phyloP scores from a whole-genome alignment of 2,113 vertebrate species.

The Osmerus eperlanus region DNA sequence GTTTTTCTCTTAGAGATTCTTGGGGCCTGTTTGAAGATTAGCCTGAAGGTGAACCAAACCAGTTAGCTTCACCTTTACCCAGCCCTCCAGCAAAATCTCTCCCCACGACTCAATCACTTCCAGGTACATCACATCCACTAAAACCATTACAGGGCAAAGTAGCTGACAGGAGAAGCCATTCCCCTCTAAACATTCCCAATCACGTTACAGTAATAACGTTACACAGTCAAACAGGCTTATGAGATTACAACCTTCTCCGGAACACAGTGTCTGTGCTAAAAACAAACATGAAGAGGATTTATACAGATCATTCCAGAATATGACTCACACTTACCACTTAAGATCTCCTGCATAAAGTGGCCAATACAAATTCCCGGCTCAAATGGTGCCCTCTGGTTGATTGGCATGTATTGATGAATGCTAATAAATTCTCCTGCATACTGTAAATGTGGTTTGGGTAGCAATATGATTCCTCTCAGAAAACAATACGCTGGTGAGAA shows the following conservation, averaged over 20 bases:
- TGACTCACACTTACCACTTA: constrained; percentile 21
- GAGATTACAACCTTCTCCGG: constrained; percentile 56
- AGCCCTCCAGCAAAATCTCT: not conserved
- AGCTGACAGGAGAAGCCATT: constrained; percentile 44
- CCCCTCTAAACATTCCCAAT: constrained; percentile 43
- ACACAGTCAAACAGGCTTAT: constrained; percentile 56
- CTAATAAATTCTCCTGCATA: constrained; percentile 5
- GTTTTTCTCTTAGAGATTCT: not conserved
- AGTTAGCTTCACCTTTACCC: not conserved
- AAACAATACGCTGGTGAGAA: constrained; percentile 25
- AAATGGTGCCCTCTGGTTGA: constrained; percentile 26
- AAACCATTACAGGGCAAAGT: not conserved
- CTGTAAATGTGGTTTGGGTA: constrained; percentile 16
- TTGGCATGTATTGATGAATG: constrained; percentile 24
- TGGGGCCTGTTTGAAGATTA: too few relatives aligned
- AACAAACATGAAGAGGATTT: constrained; percentile 51
- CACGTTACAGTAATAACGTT: constrained; percentile 57
- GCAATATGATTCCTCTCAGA: not conserved
- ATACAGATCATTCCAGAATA: constrained; percentile 34
- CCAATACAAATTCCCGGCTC: constrained; percentile 18
- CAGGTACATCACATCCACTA: not conserved
- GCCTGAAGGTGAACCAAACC: too few relatives aligned
- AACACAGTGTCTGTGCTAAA: constrained; percentile 46
- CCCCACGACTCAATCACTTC: not conserved
- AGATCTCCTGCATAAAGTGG: not conserved